phyloP scores from a whole-genome alignment of 1,140 invertebrate species.

The Nasonia longicornis region DNA sequence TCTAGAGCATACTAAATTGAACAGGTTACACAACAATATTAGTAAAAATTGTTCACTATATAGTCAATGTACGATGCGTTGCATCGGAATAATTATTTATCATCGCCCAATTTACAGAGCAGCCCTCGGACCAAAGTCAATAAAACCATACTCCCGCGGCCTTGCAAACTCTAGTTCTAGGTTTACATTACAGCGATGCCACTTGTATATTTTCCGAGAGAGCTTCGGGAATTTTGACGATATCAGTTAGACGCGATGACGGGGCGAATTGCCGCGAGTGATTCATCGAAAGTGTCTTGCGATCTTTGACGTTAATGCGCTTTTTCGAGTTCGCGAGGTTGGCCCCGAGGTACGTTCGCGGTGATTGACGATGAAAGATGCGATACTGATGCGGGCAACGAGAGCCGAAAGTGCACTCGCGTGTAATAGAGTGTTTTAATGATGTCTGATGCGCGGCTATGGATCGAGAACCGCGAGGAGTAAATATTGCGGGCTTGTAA shows the following conservation, averaged over 20 bases:
- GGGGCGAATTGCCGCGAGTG: not conserved
- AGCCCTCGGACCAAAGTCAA: not conserved
- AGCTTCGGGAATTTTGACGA: slow-evolving; percentile 60
- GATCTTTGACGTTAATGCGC: slow-evolving; percentile 5
- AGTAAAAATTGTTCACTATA: too few relatives aligned
- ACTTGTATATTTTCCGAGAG: slow-evolving; percentile 60
- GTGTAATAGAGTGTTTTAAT: not conserved
- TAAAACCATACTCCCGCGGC: not conserved
- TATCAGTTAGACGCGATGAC: slow-evolving; percentile 35
- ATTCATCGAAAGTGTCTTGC: not conserved
- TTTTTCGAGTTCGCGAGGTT: not conserved
- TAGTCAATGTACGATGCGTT: too few relatives aligned
- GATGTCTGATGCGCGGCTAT: not conserved
- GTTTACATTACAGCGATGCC: slow-evolving; percentile 41
- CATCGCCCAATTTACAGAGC: too few relatives aligned
- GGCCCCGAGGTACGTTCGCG: too few relatives aligned
- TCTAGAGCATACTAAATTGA: too few relatives aligned
- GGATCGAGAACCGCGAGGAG: too few relatives aligned
- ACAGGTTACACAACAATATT: too few relatives aligned
- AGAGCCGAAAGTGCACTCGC: not conserved
- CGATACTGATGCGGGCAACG: not conserved
- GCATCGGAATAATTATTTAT: too few relatives aligned
- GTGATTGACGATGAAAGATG: slow-evolving; percentile 32
- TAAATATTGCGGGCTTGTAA: not conserved
- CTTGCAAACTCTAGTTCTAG: not conserved